Evolutionary conservation across 1,140 invertebrate genomes (phyloP), one percentile per base, ranked within the genome.

Genomic region (Heliconius nattereri): DNA sequence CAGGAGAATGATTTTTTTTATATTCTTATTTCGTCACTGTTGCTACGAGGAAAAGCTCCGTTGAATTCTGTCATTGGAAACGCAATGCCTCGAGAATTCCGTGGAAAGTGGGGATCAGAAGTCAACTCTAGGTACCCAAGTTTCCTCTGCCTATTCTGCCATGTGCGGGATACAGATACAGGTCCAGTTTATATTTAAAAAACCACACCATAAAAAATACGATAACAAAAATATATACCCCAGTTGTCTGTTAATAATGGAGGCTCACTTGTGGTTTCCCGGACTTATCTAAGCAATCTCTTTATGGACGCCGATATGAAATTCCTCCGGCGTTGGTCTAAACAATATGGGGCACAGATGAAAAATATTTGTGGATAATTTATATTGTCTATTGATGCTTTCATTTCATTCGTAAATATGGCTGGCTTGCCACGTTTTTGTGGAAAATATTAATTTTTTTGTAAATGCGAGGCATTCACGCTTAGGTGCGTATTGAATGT

Each of bases 261-360:
- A 66, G 11, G 60, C 11, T 73, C 70, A 76, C 60, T 79, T 40
- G 57, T 7, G 75, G 71, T 66, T 66, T 29, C 60, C 78, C 45
- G 66, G 70, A 81, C 75, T 77, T 79, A 75, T 83, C 73, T 35
- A 79, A 83, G 81, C 84, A 81, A 85, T 85, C 80, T 76, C 81
- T 85, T 85, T 83, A 81, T 78, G 72, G 75, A 7, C 16, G 57
- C 29, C 77, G 79, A 85, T 85, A 85, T 85, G 84, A 85, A 85
- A 85, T 85, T 85, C 84, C 78, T 77, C 23, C 35, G 40, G 9
- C 74, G 74, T 8, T 76, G 74, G 74, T 66, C 74, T 66, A 66
- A 76, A 76, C 35, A 60, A 66, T 76, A 26, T 40, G 35, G 19
- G 45, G 1, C 29, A 16, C 23, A 66, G 74, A 76, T 76, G 74